A percentile compares a stretch with the other conserved stretches of the same genome.
These are phyloP conservation scores for Pitta sordida DNA, from an alignment of 2,113 vertebrate species.

Conservation along the genomic window DNA sequence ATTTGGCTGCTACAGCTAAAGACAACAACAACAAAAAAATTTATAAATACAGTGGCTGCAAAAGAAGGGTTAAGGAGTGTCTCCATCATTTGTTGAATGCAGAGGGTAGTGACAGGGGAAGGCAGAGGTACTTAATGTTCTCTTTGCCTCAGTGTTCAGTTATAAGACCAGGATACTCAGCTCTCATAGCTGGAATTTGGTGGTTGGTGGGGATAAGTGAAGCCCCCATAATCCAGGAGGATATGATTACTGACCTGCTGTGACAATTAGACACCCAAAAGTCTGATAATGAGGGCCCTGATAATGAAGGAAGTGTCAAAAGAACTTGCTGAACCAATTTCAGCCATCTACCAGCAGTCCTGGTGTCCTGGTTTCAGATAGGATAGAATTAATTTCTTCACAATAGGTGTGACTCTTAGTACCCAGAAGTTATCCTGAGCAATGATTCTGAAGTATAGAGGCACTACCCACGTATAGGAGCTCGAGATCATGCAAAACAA, in stretches of 20 bases:
- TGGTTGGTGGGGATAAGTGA: not conserved
- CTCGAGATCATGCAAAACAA: not conserved
- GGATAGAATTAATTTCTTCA: not conserved
- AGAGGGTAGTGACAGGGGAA: not conserved
- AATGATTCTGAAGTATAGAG: not conserved
- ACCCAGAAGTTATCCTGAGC: not conserved
- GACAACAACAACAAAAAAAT: not conserved
- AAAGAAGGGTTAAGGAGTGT: not conserved
- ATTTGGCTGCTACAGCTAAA: not conserved
- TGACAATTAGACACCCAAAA: not conserved
- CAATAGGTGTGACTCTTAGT: not conserved
- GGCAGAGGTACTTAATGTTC: not conserved
- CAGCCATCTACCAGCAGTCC: not conserved
- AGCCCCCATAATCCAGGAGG: not conserved
- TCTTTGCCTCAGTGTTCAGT: not conserved
- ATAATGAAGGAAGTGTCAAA: not conserved
- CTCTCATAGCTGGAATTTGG: not conserved
- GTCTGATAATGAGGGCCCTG: not conserved
- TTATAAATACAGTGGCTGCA: not conserved
- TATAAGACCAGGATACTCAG: not conserved
- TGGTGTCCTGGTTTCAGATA: not conserved
- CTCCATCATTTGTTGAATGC: not conserved
- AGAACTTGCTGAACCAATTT: not conserved
- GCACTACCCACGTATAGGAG: fast-evolving
- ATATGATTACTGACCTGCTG: not conserved